Evolutionary conservation across 1,140 invertebrate species (phyloP), one percentile per base, ranked within the genome.

Genomic region (Zaprionus ornatus): DNA sequence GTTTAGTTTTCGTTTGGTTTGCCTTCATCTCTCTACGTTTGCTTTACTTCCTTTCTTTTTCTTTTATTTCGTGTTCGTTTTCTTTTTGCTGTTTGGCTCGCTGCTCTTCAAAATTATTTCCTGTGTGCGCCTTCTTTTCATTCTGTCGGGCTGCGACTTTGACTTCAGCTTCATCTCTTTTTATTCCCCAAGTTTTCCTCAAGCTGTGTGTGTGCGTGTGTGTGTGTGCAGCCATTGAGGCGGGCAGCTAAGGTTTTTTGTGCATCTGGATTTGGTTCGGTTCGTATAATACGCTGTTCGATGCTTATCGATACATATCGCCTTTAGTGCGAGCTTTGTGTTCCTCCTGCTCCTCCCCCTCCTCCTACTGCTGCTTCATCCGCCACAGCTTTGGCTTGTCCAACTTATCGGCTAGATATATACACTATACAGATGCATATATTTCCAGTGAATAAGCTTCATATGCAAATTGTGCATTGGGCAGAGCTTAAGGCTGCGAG

Each of bases 251-350:
- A 65, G n/a, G 17, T 60, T 66, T 60, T 27, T 60, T 25, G 35
- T 29, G 23, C 32, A 62, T 23, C 48, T 42, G 54, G 17, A 29
- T 40, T 27, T 27, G 23, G 25, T 10, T 50, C 45, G n/a, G 2
- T 17, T 50, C 52, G 17, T 21, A 67, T 61, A 45, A 67, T 42
- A 35, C 55, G 56, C 63, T 67, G 70, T 67, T 73, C 63, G 70
- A 62, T 69, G 65, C 72, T 69, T 69, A 74, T 74, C 72, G 57
- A 62, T 69, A 62, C 52, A 69, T 68, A 74, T 69, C 35, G 65
- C 13, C 61, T 54, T 59, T 40, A 57, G 42, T 40, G n/a, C 17
- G 13, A 17, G 21, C 42, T 72, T 61, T 68, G 48, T 61, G 27
- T 27, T 42, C 9, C 15, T 10, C 23, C 9, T n/a, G n/a, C n/a